Base-by-base conservation (phyloP, 2,888 invertebrate genomes). In the Drosophila birchii region DNA sequence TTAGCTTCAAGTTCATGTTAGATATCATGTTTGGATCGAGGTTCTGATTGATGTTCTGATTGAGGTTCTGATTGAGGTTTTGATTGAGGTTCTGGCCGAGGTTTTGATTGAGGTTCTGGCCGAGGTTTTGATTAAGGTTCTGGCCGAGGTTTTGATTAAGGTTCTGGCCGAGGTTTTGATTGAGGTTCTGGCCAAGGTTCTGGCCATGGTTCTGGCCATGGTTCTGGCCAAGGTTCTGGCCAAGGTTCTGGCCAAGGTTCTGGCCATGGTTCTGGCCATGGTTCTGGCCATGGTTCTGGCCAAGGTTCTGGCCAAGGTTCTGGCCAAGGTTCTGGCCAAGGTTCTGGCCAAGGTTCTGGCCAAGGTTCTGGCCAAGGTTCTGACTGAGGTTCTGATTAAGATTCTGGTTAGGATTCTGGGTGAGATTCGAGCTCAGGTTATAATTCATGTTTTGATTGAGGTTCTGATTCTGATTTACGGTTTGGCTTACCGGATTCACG, bases 291-390 rank as follows among this genome's bases (percentile, higher is more conserved):
- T 3, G 8, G 9, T 39, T 41, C 6, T 18, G 18, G 5, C 0
- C 12, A 6, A 4, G 14, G 23, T 8, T 14, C 14, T 7, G 23
- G 34, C 2, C 29, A 2, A 3, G 11, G 32, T 20, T 26, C 9
- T 6, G 16, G 3, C 38, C 12, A 2, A 18, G 16, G n/a, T 32
- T 18, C 3, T 4, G n/a, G 1, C 5, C 18, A 0, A 8, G 0
- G 14, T 7, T 44, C 7, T 1, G 23, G 7, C 16, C 9, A 1
- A 16, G n/a, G 45, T 29, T 16, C 16, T 14, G 44, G 1, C 5
- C 5, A 0, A 5, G 9, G 9, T 16, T 23, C 7, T 3, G 20
- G 7, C 23, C 23, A 1, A 14, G n/a, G n/a, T 11, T 9, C 45
- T 2, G n/a, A 6, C 4, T n/a, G 2, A n/a, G 11, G 23, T 26